phyloP scores from a whole-genome alignment of 2,113 vertebrate genomes.

The Dipodomys stephensi region DNA sequence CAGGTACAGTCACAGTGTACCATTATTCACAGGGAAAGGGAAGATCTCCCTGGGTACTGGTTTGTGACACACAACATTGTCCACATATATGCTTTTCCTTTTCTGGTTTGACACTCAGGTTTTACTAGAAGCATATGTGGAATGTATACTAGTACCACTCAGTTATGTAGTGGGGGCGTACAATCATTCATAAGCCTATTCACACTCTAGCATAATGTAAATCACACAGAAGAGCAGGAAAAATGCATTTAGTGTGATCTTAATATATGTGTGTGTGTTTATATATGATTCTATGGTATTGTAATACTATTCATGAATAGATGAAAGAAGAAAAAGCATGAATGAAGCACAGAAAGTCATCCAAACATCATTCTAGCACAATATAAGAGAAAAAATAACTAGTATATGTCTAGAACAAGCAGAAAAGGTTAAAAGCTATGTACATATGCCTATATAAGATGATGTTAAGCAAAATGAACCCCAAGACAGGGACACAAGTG shows the following conservation, averaged over 20 bases:
- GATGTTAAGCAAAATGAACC: too few relatives aligned
- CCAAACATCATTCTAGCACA: neutral
- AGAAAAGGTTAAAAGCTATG: too few relatives aligned
- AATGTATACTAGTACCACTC: neutral
- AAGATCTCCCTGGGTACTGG: neutral
- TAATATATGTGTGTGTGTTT: neutral
- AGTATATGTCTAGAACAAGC: too few relatives aligned
- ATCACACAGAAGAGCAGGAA: neutral
- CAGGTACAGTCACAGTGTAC: neutral
- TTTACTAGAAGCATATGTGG: neutral
- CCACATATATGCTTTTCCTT: neutral
- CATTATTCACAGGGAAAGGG: neutral
- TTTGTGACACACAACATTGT: neutral
- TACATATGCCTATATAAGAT: too few relatives aligned
- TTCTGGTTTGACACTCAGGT: neutral
- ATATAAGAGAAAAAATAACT: neutral
- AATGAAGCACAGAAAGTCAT: conserved; percentile 20
- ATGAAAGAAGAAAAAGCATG: neutral
- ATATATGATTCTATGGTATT: neutral
- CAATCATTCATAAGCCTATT: neutral
- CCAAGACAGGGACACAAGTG: too few relatives aligned
- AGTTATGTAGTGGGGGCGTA: neutral
- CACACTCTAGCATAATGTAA: neutral
- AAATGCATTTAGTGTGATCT: neutral
- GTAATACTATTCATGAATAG: neutral